These are phyloP conservation scores for Schizopygopsis pylzovi DNA, from an alignment of 2,797 vertebrate species.

Conservation along the genomic window DNA sequence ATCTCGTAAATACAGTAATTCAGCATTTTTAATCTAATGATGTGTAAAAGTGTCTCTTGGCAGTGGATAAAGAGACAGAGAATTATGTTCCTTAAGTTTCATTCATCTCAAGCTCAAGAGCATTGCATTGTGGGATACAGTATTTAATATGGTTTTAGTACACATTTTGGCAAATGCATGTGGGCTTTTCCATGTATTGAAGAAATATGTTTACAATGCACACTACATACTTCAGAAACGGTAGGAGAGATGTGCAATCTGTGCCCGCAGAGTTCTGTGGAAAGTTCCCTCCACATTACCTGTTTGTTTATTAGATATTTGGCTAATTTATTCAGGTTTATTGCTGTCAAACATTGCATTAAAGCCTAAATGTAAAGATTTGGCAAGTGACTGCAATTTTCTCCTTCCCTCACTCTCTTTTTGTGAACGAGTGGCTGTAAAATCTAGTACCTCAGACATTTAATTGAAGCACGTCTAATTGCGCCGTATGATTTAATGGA, in stretches of 20 bases:
- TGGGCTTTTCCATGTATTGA: too few relatives aligned
- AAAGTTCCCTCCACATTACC: not conserved
- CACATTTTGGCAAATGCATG: not conserved
- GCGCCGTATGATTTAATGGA: slow-evolving; percentile 31
- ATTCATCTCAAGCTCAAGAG: not conserved
- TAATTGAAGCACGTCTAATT: slow-evolving; percentile 44
- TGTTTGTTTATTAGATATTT: not conserved
- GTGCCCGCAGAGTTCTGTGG: not conserved
- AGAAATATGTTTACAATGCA: not conserved
- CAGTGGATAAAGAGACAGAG: too few relatives aligned
- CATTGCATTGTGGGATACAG: not conserved
- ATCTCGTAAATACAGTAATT: not conserved
- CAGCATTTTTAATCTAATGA: slow-evolving; percentile 6
- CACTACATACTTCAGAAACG: not conserved
- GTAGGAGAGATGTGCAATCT: not conserved
- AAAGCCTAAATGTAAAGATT: not conserved
- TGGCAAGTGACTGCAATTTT: not conserved
- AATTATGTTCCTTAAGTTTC: not conserved
- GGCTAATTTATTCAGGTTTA: not conserved
- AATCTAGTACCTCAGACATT: not conserved
- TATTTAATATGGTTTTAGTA: not conserved
- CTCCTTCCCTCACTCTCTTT: not conserved
- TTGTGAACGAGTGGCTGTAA: not conserved
- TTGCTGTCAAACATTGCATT: not conserved
- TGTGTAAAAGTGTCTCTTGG: not conserved